phyloP scores from a whole-genome alignment of 2,797 vertebrate genomes.

The Octomys mimax region DNA sequence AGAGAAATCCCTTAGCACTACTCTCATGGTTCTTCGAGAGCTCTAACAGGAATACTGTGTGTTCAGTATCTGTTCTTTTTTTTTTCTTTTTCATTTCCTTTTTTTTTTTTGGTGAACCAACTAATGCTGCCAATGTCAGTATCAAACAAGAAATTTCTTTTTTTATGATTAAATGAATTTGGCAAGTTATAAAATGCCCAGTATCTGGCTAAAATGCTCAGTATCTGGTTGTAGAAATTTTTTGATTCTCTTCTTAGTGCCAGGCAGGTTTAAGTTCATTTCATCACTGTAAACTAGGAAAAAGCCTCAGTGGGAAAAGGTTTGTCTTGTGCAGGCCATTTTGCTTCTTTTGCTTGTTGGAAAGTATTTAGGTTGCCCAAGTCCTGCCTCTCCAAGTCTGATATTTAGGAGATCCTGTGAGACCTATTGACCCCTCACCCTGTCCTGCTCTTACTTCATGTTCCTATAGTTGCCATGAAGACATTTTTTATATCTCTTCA shows the following conservation, averaged over 20 bases:
- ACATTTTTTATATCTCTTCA: neutral
- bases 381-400: neutral
- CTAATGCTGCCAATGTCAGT: neutral
- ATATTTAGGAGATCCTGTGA: slow-evolving; percentile 14
- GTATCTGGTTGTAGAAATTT: neutral
- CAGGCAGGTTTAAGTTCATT: slow-evolving; percentile 4
- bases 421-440: neutral
- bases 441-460: neutral
- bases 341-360: slow-evolving; percentile 16
- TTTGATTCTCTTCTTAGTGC: neutral
- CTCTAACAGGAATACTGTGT: neutral
- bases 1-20: neutral
- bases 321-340: neutral
- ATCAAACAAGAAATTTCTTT: neutral
- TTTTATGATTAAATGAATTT: too few relatives aligned
- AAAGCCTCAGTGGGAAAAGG: neutral
- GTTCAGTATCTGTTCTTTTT: too few relatives aligned
- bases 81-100: too few relatives aligned
- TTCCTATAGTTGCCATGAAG: neutral
- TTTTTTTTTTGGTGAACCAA: too few relatives aligned
- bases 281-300: slow-evolving; percentile 15
- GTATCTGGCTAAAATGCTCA: too few relatives aligned
- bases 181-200: too few relatives aligned
- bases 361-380: neutral
- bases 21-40: neutral